Conservation (phyloP, 1,140 invertebrate genomes). For the Aphelinus certus region DNA sequence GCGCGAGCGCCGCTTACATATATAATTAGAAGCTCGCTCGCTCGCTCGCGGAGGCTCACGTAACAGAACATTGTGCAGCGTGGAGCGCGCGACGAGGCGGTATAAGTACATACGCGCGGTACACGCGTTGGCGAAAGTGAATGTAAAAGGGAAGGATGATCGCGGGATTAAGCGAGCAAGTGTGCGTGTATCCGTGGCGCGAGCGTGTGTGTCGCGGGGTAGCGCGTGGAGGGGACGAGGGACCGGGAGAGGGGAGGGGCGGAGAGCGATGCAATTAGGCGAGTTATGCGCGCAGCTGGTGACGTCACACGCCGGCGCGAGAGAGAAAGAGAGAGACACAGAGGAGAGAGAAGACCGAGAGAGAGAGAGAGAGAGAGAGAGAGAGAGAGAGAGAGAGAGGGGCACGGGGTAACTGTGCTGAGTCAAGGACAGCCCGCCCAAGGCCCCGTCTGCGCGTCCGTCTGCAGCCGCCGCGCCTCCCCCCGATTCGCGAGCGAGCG, state of each 20-base stretch:
- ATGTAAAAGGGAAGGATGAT: constrained; percentile 8
- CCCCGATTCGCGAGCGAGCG: constrained; percentile 13
- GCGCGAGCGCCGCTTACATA: no score
- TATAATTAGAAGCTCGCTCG: no score
- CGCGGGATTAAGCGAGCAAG: no score
- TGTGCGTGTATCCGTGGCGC: not conserved
- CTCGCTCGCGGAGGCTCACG: constrained; percentile 9
- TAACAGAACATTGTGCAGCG: constrained; percentile 22
- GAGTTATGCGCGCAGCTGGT: constrained; percentile 34
- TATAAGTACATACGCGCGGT: constrained; percentile 4
- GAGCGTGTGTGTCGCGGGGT: no score
- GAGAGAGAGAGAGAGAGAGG: constrained; percentile 22
- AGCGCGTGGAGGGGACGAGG: not conserved
- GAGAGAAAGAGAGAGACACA: constrained; percentile 12
- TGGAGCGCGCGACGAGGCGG: no score
- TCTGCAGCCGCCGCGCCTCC: constrained; percentile 15
- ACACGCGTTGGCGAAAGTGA: constrained; percentile 36
- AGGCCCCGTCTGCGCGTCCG: constrained; percentile 53
- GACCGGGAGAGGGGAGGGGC: constrained; percentile 30
- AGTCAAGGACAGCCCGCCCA: constrained; percentile 65
- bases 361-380: not conserved
- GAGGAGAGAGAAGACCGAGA: not conserved
- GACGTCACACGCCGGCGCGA: constrained; percentile 60
- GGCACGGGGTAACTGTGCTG: constrained; percentile 65
- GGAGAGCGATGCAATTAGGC: not conserved